Base-by-base conservation (phyloP, 2,888 invertebrate species). In the Megalurothrips usitatus region DNA sequence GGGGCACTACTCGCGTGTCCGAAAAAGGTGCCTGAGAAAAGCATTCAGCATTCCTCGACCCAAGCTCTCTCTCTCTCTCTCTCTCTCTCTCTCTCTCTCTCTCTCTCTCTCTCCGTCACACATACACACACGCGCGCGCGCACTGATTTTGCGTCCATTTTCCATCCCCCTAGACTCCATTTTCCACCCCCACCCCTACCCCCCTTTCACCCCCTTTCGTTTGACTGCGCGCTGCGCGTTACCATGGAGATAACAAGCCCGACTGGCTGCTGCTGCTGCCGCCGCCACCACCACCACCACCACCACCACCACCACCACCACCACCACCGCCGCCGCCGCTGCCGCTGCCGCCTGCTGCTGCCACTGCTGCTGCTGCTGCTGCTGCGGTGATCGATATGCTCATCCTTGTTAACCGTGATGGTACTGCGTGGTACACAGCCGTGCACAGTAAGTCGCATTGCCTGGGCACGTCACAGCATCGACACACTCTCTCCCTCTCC, bases 81-180 rank as follows among this genome's bases (percentile, higher is more conserved):
- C 63, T 58, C 80, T 48, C 63, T 79, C 52, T 81, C 49, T 17
- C 75, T 81, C 79, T 81, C 81, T 79, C 79, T 81, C 79, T 80
- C 79, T 79, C 79, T 78, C 80, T 43, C 34, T 43, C 34, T 43
- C 34, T 4, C 34, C 6, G 3, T 43, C 34, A 43, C 34, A 43
- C 34, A 43, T 6, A 43, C 34, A 43, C 34, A 43, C 34, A 43
- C 34, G 34, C 34, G 6, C 34, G 6, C 34, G 2, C 34, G 34
- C 34, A 6, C 34, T 43, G 34, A 43, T 43, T 43, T 43, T 43
- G 34, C 34, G 34, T 43, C 34, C 34, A 43, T 43, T 43, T 43
- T 43, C 34, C 34, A 43, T 6, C 34, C 34, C 34, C 34, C 34
- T 43, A 43, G 34, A 43, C 34, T 6, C 34, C 34, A 43, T 43